Evolutionary conservation across 1,140 invertebrate species (phyloP).

Genomic region (Samia ricini): DNA sequence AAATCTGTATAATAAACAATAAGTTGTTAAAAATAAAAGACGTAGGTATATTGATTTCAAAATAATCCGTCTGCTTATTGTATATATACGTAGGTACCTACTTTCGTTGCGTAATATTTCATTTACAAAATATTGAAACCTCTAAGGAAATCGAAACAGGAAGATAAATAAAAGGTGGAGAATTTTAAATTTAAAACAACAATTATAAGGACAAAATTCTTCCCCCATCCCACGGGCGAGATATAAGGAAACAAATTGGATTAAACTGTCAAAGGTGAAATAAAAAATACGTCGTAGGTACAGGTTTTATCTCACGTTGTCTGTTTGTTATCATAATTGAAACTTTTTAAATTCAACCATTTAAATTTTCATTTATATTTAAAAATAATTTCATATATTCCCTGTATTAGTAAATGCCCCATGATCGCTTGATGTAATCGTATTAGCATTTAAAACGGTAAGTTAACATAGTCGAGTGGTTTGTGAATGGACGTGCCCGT

Average conservation of each 20-base stretch:
- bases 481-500: slow-evolving; percentile 62
- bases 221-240: slow-evolving; percentile 59
- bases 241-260: slow-evolving; percentile 74
- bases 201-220: slow-evolving; percentile 68
- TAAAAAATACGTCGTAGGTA: slow-evolving; percentile 62
- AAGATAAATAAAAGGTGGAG: slow-evolving; percentile 29
- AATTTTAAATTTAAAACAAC: slow-evolving; percentile 64
- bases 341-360: neutral
- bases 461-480: slow-evolving; percentile 62
- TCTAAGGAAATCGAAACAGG: neutral
- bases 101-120: neutral
- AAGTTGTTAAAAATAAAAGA: neutral
- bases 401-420: slow-evolving; percentile 15
- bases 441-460: slow-evolving; percentile 72
- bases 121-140: slow-evolving; percentile 2
- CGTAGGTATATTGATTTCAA: neutral
- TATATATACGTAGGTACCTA: neutral
- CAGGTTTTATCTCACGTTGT: slow-evolving; percentile 51
- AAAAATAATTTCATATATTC: slow-evolving; percentile 8
- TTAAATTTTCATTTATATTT: neutral
- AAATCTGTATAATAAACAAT: neutral
- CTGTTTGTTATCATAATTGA: slow-evolving; percentile 45
- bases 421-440: slow-evolving; percentile 29
- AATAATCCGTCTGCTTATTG: neutral
- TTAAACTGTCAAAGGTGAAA: slow-evolving; percentile 77